Conservation (phyloP, 2,113 vertebrate genomes). For the Lasiurus cinereus region DNA sequence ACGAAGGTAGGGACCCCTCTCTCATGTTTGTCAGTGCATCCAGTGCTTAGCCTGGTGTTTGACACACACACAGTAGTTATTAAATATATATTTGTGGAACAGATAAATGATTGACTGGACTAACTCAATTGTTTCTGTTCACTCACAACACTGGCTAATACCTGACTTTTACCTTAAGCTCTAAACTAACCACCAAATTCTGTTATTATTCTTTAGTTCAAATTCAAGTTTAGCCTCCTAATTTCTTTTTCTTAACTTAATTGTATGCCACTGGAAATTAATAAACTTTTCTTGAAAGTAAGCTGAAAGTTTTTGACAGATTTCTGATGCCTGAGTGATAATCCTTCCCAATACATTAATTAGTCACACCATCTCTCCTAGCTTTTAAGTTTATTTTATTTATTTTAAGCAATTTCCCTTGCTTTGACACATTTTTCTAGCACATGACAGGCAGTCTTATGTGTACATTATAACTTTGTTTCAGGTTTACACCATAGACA, state of each 20-base stretch:
- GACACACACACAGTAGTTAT: neutral
- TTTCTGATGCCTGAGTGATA: slow-evolving; percentile 46
- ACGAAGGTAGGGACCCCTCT: neutral
- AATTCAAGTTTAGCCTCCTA: neutral
- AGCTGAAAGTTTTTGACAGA: slow-evolving; percentile 33
- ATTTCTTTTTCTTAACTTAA: slow-evolving; percentile 32
- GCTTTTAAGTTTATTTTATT: slow-evolving; percentile 21
- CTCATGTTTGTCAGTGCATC: neutral
- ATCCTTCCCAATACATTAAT: neutral
- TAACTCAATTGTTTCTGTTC: slow-evolving; percentile 21
- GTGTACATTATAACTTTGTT: slow-evolving; percentile 1
- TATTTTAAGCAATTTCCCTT: slow-evolving; percentile 1
- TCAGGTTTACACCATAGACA: neutral
- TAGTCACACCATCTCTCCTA: neutral
- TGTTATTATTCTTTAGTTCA: slow-evolving; percentile 34
- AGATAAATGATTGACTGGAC: neutral
- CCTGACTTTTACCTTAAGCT: neutral
- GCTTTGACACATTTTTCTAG: slow-evolving; percentile 14
- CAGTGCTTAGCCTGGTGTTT: neutral
- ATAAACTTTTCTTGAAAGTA: slow-evolving; percentile 32
- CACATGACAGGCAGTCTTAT: neutral
- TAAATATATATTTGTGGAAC: neutral
- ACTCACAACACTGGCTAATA: neutral
- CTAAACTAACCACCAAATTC: slow-evolving; percentile 37
- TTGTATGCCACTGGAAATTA: slow-evolving; percentile 28